Percentiles rank a stretch among this genome's conserved stretches.
Conservation (phyloP, 2,888 invertebrate species). For the Platycheirus rosarum region DNA sequence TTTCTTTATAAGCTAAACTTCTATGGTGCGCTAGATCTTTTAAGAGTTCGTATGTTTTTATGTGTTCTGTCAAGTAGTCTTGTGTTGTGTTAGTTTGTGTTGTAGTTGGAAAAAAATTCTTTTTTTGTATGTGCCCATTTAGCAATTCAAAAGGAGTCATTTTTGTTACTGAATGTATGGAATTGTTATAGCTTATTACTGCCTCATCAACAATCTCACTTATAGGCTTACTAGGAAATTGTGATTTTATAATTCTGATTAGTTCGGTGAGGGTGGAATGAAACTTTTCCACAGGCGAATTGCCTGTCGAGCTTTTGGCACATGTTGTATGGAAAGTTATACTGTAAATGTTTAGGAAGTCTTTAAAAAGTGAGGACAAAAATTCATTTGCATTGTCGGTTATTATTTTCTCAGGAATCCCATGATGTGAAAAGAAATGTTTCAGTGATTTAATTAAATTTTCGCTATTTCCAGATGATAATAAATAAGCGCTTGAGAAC, state of each 20-base stretch:
- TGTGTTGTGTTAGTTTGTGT: not conserved
- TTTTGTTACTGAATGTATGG: constrained; percentile 53
- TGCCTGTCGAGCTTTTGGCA: constrained; percentile 42
- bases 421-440: too few species aligned
- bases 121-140: too few species aligned
- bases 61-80: not conserved
- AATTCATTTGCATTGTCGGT: constrained; percentile 39
- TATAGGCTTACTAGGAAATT: not conserved
- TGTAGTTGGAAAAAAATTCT: too few species aligned
- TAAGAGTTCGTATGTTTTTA: not conserved
- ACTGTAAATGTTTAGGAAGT: constrained; percentile 20
- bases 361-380: constrained; percentile 31
- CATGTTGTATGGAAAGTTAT: constrained; percentile 26
- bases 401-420: constrained; percentile 14
- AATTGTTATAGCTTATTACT: constrained; percentile 38
- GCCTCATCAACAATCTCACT: constrained; percentile 52
- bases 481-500: too few species aligned
- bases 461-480: too few species aligned
- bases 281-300: constrained; percentile 58
- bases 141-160: constrained; percentile 46
- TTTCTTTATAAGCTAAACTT: constrained; percentile 2
- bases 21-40: not conserved
- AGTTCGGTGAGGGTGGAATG: constrained; percentile 55
- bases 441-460: too few species aligned
- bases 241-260: constrained; percentile 35